A percentile compares a stretch with the other conserved stretches of the same genome.
Evolutionary conservation across 2,888 invertebrate genomes (phyloP).

Genomic region (Embidobia sp.): DNA sequence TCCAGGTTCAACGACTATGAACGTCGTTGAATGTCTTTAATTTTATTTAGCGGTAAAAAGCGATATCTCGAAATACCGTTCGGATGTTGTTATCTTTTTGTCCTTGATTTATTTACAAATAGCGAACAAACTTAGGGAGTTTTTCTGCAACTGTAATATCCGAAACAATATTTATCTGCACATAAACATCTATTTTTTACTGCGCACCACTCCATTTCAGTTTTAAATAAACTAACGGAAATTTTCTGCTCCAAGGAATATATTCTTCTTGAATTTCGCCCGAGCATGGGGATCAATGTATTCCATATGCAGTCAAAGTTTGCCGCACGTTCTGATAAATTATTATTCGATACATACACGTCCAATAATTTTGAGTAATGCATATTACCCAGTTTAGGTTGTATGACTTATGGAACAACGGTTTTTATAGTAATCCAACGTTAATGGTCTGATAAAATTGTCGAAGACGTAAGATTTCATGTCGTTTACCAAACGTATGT

Average conservation of each 20-base stretch:
- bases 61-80: too few species aligned
- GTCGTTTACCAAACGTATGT: neutral
- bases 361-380: conserved; percentile 52
- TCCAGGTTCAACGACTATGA: neutral
- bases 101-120: neutral
- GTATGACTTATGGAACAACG: conserved; percentile 41
- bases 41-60: too few species aligned
- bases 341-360: conserved; percentile 48
- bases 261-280: conserved; percentile 44
- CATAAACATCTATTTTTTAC: conserved; percentile 6
- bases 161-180: conserved; percentile 2
- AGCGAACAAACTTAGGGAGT: neutral
- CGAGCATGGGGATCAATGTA: conserved; percentile 41
- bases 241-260: conserved; percentile 19
- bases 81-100: too few species aligned
- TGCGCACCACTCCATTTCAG: neutral
- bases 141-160: neutral
- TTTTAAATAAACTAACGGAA: conserved; percentile 27
- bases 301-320: conserved; percentile 53
- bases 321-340: conserved; percentile 52
- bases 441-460: conserved; percentile 8
- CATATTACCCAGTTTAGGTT: conserved; percentile 39
- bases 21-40: neutral
- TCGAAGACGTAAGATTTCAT: neutral
- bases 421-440: conserved; percentile 21